Conservation (phyloP, 2,797 vertebrate genomes). For the Microhierax caerulescens region DNA sequence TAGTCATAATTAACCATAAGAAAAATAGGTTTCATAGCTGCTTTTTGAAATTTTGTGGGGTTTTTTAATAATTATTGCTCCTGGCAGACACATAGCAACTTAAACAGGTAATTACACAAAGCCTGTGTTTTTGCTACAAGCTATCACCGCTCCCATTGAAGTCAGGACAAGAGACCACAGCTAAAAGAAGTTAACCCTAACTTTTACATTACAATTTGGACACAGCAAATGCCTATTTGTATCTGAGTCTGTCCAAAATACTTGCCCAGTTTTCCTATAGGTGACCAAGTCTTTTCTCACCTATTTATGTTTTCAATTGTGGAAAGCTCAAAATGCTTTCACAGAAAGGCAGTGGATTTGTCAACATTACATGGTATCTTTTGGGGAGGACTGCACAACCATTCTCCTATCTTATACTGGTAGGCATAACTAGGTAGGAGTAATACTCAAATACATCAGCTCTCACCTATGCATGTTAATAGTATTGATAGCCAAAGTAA, state of each 20-base stretch:
- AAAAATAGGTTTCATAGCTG: not conserved
- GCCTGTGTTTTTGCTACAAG: not conserved
- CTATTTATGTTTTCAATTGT: not conserved
- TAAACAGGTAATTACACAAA: not conserved
- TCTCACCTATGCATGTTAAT: conserved; percentile 24
- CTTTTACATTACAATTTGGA: not conserved
- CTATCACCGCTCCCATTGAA: not conserved
- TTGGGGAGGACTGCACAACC: not conserved
- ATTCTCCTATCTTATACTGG: not conserved
- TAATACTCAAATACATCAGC: conserved; percentile 36
- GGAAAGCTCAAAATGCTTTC: not conserved
- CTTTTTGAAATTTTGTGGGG: not conserved
- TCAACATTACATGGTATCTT: not conserved
- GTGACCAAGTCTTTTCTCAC: not conserved
- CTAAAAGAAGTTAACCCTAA: not conserved
- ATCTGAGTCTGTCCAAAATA: not conserved
- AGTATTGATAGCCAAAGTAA: conserved; percentile 46
- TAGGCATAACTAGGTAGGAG: conserved; percentile 5
- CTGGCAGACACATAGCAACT: not conserved
- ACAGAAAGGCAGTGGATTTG: not conserved
- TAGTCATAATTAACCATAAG: not conserved
- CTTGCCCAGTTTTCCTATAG: not conserved
- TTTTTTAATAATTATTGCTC: not conserved
- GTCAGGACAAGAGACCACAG: not conserved
- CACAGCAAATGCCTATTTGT: not conserved